Conservation (phyloP, 37 sponge, comb jelly and placozoan genomes). For the Cliona cf. orientalis region DNA sequence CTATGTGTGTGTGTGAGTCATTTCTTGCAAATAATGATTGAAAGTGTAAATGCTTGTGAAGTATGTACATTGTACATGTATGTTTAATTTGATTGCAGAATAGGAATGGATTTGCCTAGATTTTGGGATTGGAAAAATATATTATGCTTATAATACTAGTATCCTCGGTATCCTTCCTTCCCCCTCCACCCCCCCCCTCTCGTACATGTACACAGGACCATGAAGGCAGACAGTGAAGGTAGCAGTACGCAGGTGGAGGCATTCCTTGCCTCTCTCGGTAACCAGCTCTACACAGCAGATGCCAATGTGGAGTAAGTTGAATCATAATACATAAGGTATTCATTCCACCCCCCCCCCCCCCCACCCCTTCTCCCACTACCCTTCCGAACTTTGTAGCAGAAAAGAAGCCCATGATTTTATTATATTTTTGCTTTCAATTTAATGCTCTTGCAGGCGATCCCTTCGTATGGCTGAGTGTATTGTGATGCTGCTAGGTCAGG, state of each 20-base stretch:
- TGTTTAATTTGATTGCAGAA: too few relatives aligned
- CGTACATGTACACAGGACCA: slow-evolving; percentile 4
- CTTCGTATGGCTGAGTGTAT: slow-evolving; percentile 53
- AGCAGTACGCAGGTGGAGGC: slow-evolving; percentile 35
- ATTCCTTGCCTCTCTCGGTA: slow-evolving; percentile 61
- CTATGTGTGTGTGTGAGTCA: not conserved
- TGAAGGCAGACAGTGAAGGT: slow-evolving; percentile 9
- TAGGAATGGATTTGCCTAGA: too few relatives aligned
- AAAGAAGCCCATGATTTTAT: not conserved
- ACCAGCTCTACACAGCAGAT: slow-evolving; percentile 62
- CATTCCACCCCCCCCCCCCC: not conserved
- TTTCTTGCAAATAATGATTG: not conserved
- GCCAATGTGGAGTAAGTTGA: slow-evolving; percentile 33
- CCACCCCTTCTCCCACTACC: not conserved
- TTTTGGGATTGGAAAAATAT: too few relatives aligned
- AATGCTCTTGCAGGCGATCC: not conserved
- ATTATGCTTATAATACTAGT: too few relatives aligned
- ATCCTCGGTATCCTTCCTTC: too few relatives aligned
- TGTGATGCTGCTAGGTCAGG: slow-evolving; percentile 58
- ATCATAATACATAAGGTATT: not conserved
- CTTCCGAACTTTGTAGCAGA: not conserved
- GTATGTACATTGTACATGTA: too few relatives aligned
- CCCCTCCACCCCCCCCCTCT: not conserved
- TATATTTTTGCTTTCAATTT: not conserved
- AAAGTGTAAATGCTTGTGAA: not conserved